Conservation (phyloP, 2,113 vertebrate species). For the Malaclemys terrapin region DNA sequence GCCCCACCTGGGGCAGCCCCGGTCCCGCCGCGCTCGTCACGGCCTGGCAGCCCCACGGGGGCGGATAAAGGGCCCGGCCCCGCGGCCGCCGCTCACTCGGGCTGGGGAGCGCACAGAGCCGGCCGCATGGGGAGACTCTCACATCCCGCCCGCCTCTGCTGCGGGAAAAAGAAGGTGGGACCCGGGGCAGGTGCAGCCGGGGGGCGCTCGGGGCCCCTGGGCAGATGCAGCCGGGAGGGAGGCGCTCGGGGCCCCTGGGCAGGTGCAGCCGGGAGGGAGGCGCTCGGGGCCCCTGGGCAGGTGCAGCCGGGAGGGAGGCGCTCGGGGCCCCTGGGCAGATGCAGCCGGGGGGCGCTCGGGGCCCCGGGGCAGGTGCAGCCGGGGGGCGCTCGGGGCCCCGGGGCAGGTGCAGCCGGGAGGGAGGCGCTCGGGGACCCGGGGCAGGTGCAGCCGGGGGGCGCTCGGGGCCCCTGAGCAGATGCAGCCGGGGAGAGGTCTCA, state of each 20-base stretch:
- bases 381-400: background rate
- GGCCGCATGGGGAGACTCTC: conserved; percentile 47
- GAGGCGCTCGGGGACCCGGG: background rate
- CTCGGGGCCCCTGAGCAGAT: no score
- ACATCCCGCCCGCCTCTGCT: conserved; percentile 41
- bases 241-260: background rate
- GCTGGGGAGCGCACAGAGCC: background rate
- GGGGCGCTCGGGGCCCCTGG: background rate
- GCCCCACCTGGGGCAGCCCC: conserved; percentile 4
- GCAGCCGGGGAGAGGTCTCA: background rate
- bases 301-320: rapidly evolving
- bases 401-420: background rate
- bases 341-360: no score
- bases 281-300: no score
- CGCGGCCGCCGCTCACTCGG: background rate
- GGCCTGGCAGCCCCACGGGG: background rate
- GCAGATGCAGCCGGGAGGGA: background rate
- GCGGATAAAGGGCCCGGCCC: conserved; percentile 21
- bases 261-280: no score
- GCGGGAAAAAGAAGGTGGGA: conserved; percentile 65
- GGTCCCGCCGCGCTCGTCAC: background rate
- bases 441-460: no score
- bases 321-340: background rate
- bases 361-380: background rate
- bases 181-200: no score